These are phyloP conservation scores for Microplitis deprimator DNA, from an alignment of 2,888 invertebrate species.

Conservation along the genomic window DNA sequence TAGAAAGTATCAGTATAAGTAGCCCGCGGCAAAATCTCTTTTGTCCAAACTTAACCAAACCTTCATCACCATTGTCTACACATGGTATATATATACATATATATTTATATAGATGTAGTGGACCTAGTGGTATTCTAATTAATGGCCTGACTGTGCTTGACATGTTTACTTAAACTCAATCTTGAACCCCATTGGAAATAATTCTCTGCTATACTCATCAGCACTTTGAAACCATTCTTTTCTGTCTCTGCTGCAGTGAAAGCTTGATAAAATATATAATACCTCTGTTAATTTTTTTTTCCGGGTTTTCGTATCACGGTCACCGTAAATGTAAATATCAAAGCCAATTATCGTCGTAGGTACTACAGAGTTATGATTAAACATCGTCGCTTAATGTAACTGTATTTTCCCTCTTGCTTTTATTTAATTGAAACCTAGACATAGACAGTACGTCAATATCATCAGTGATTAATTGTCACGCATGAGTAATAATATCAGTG, in stretches of 20 bases:
- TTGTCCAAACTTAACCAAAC: not conserved
- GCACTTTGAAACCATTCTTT: not conserved
- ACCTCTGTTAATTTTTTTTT: slow-evolving; percentile 27
- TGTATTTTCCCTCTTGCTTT: slow-evolving; percentile 50
- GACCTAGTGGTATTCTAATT: slow-evolving; percentile 64
- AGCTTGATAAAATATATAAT: slow-evolving; percentile 26
- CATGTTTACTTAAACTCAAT: slow-evolving; percentile 69
- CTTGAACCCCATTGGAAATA: slow-evolving; percentile 36
- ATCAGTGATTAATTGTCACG: slow-evolving; percentile 34
- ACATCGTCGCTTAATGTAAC: slow-evolving; percentile 68
- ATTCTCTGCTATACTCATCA: slow-evolving; percentile 52
- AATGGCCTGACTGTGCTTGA: slow-evolving; percentile 70
- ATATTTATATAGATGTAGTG: not conserved
- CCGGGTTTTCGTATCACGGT: slow-evolving; percentile 38
- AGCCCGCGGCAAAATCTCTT: not conserved
- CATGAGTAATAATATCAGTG: not conserved
- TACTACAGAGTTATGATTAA: slow-evolving; percentile 71
- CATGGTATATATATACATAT: not conserved
- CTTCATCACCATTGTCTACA: not conserved
- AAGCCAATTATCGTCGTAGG: slow-evolving; percentile 39
- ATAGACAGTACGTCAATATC: slow-evolving; percentile 1
- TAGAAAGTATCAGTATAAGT: not conserved
- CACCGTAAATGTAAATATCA: slow-evolving; percentile 37
- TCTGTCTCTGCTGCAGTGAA: not conserved
- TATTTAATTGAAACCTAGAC: not conserved